Percentiles rank a stretch among this genome's conserved stretches.
phyloP scores from a whole-genome alignment of 2,113 vertebrate genomes.

The Zosterops japonicus region DNA sequence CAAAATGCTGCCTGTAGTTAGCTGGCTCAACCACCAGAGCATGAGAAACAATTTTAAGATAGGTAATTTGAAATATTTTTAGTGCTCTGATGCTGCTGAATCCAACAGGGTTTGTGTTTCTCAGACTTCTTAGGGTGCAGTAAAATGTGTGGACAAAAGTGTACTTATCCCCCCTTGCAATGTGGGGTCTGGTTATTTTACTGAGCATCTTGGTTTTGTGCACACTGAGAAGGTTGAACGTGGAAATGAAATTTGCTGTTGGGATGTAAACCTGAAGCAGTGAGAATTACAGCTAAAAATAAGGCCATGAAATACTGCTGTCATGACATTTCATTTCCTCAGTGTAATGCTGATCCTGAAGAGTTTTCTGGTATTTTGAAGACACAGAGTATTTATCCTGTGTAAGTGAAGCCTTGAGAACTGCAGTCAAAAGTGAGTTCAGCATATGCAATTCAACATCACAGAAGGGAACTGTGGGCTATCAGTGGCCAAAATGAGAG shows the following conservation, averaged over 20 bases:
- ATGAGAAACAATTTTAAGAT: neutral
- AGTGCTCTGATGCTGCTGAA: neutral
- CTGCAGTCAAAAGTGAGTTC: neutral
- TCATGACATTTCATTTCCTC: neutral
- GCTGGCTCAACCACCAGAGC: neutral
- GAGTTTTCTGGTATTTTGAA: neutral
- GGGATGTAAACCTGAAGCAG: neutral
- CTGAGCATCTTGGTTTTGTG: neutral
- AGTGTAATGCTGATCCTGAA: neutral
- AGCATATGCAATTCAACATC: neutral
- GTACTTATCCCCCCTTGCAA: neutral
- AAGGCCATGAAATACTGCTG: neutral
- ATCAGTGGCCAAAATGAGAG: neutral
- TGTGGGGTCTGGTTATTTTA: neutral
- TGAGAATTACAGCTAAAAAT: neutral
- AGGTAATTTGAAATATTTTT: neutral
- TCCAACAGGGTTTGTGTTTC: neutral
- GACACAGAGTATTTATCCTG: neutral
- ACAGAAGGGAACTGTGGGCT: neutral
- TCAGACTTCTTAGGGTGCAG: neutral
- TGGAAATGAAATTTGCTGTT: neutral
- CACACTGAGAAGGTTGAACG: neutral
- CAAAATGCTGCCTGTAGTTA: neutral
- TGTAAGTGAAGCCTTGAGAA: neutral
- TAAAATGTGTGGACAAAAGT: neutral